Conservation (phyloP, 1,140 invertebrate genomes). For the Acromyrmex charruanus region DNA sequence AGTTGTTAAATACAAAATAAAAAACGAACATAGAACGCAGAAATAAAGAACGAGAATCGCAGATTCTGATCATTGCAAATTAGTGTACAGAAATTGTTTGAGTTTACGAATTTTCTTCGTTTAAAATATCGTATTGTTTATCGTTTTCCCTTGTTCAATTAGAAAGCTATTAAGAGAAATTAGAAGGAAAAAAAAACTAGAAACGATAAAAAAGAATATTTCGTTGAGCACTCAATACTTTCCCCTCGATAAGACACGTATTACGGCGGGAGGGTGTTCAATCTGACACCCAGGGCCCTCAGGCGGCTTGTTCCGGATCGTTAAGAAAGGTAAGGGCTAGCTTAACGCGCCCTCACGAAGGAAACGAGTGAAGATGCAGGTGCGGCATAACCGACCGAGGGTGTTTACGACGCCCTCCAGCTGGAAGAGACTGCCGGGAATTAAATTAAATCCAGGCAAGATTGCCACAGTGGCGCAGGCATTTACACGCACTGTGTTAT, state of each 20-base stretch:
- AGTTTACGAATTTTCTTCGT: neutral
- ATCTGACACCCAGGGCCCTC: constrained; percentile 28
- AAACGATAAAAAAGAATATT: neutral
- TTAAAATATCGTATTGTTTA: neutral
- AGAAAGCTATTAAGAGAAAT: neutral
- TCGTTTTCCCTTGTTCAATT: neutral
- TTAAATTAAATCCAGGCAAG: constrained; percentile 74
- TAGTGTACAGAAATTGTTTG: neutral
- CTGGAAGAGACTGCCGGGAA: constrained; percentile 68
- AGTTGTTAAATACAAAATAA: neutral
- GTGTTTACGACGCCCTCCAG: constrained; percentile 74
- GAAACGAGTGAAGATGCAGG: constrained; percentile 65
- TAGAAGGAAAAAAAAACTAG: neutral
- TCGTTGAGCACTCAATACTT: neutral
- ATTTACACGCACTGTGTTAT: constrained; percentile 3
- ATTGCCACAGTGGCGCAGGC: constrained; percentile 62
- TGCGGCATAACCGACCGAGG: constrained; percentile 68
- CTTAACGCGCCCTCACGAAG: constrained; percentile 57
- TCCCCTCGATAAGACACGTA: neutral
- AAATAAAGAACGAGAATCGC: neutral
- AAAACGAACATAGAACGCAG: too few relatives aligned
- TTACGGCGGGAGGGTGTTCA: neutral
- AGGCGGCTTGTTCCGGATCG: constrained; percentile 56
- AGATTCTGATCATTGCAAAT: neutral
- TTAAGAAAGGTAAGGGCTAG: constrained; percentile 63